Evolutionary conservation across 2,113 vertebrate genomes (phyloP).

Genomic region (Sinocyclocheilus maitianheensis): DNA sequence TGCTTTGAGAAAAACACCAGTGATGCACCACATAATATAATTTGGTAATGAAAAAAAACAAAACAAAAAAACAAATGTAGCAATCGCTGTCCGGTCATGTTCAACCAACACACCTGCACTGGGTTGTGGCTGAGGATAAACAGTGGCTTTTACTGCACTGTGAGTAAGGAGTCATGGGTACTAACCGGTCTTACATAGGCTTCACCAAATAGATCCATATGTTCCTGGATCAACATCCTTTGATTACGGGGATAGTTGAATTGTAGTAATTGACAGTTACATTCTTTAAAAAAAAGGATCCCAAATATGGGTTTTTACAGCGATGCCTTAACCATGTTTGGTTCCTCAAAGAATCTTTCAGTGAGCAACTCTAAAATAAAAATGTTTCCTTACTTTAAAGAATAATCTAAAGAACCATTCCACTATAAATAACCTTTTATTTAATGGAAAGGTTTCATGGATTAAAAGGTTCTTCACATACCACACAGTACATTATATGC

Average conservation of each 20-base stretch:
- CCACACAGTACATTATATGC: too few relatives aligned
- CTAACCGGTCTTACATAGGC: background rate
- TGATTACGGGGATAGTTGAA: background rate
- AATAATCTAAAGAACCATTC: too few relatives aligned
- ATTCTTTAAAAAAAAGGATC: too few relatives aligned
- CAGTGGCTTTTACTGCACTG: background rate
- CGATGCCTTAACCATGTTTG: too few relatives aligned
- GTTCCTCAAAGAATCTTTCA: too few relatives aligned
- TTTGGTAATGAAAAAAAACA: background rate
- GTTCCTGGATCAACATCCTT: background rate
- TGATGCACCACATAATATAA: background rate
- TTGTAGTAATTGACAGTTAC: background rate
- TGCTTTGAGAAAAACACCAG: background rate
- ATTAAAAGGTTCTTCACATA: too few relatives aligned
- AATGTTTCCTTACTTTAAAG: too few relatives aligned
- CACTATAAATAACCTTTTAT: too few relatives aligned
- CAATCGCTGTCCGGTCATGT: background rate
- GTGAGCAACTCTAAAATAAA: too few relatives aligned
- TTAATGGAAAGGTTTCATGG: too few relatives aligned
- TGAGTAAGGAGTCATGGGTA: background rate
- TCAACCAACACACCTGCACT: background rate
- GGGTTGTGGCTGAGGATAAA: background rate
- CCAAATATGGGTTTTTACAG: too few relatives aligned
- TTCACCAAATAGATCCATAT: background rate
- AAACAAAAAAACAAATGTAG: background rate